Evolutionary conservation across 1,140 invertebrate genomes (phyloP).

Genomic region (Drosophila busckii): DNA sequence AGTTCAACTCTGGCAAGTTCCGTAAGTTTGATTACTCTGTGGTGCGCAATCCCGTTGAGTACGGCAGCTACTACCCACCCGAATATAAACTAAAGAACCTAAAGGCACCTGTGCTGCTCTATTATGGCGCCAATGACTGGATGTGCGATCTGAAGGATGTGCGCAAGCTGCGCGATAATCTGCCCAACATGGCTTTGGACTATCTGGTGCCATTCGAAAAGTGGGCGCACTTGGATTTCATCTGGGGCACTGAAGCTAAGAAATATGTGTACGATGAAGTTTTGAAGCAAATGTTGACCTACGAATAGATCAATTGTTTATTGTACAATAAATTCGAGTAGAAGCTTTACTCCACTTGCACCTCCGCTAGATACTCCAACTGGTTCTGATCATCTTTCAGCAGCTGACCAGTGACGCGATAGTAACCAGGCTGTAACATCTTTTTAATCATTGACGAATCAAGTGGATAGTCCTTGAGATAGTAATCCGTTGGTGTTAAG

Average conservation of each 20-base stretch:
- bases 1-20: constrained; percentile 69
- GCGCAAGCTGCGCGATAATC: constrained; percentile 76
- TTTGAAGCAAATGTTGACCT: constrained; percentile 50
- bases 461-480: constrained; percentile 44
- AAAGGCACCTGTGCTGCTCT: constrained; percentile 82
- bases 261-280: constrained; percentile 81
- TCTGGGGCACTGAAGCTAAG: constrained; percentile 83
- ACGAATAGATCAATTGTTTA: constrained; percentile 36
- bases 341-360: constrained; percentile 21
- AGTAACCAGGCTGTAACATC: constrained; percentile 34
- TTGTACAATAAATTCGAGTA: constrained; percentile 22
- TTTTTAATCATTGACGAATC: constrained; percentile 26
- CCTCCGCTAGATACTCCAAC: constrained; percentile 24
- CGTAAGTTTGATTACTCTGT: constrained; percentile 79
- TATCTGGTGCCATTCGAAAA: constrained; percentile 80
- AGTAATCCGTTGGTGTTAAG: constrained; percentile 30
- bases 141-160: constrained; percentile 83
- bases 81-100: constrained; percentile 82
- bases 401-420: constrained; percentile 18
- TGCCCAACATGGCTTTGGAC: constrained; percentile 72
- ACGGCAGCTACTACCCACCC: constrained; percentile 79
- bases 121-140: constrained; percentile 83
- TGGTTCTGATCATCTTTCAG: constrained; percentile 5
- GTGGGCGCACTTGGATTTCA: constrained; percentile 87
- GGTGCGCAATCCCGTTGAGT: constrained; percentile 79